Conservation (phyloP, 2,888 invertebrate species). For the Brachyptera risi region DNA sequence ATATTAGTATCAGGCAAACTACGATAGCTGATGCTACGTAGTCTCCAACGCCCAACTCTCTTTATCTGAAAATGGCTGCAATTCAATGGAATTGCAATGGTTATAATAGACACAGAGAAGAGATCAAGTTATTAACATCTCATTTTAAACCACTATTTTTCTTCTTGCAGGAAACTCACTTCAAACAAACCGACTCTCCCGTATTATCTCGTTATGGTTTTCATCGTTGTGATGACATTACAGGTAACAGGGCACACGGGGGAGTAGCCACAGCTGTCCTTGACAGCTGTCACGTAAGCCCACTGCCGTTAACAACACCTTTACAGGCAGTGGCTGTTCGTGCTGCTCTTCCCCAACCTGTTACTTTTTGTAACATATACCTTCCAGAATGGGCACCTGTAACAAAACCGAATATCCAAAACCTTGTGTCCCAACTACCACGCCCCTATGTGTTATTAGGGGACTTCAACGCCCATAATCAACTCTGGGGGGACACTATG, state of each 20-base stretch:
- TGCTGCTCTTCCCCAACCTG: background rate
- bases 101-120: background rate
- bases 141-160: background rate
- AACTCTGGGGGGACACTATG: constrained; percentile 6
- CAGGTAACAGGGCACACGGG: background rate
- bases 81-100: background rate
- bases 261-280: background rate
- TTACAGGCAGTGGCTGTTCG: background rate
- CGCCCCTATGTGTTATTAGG: constrained; percentile 1
- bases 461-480: constrained; percentile 15
- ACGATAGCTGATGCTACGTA: no score
- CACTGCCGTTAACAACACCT: background rate
- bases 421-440: background rate
- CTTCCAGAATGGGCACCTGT: constrained; percentile 1
- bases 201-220: background rate
- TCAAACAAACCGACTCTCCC: background rate
- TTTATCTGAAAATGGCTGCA: no score
- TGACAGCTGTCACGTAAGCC: background rate
- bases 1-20: no score
- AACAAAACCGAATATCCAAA: background rate
- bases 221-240: background rate
- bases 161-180: background rate
- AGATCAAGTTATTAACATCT: background rate
- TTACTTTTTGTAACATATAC: background rate
- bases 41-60: no score